Conservation (phyloP, 1,140 invertebrate species). For the Dinothrombium tinctorium region DNA sequence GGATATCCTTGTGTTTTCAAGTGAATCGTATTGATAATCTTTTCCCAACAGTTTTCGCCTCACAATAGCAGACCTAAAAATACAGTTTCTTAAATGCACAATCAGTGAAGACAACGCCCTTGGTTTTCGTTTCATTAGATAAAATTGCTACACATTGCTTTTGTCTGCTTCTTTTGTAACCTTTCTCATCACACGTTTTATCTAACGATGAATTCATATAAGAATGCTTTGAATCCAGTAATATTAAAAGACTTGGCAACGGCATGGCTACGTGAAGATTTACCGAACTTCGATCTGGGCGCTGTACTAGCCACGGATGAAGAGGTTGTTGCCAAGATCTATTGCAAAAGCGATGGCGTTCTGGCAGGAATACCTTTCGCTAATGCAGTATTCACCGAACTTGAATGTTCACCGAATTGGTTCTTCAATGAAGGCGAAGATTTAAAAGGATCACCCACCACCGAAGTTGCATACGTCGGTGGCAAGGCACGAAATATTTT, state of each 20-base stretch:
- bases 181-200: too few species aligned
- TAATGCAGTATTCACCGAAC: slow-evolving; percentile 22
- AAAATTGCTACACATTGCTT: too few species aligned
- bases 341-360: slow-evolving; percentile 21
- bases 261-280: slow-evolving; percentile 12
- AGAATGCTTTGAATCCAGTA: too few species aligned
- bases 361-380: slow-evolving; percentile 25
- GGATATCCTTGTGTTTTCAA: too few species aligned
- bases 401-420: slow-evolving; percentile 22
- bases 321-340: slow-evolving; percentile 19
- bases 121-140: too few species aligned
- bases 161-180: too few species aligned
- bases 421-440: slow-evolving; percentile 18
- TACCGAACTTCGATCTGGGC: slow-evolving; percentile 13
- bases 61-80: too few species aligned
- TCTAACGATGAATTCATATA: too few species aligned
- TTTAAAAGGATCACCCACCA: slow-evolving; percentile 11
- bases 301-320: slow-evolving; percentile 15
- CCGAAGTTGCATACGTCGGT: slow-evolving; percentile 18
- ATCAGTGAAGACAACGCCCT: too few species aligned
- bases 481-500: slow-evolving; percentile 23
- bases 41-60: too few species aligned
- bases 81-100: too few species aligned
- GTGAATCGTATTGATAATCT: too few species aligned
- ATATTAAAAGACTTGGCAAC: slow-evolving; percentile 10